Percentiles rank a stretch among this genome's conserved stretches.
These are phyloP conservation scores for Elephantulus edwardii DNA, from an alignment of 2,113 vertebrate genomes.

Conservation along the genomic window DNA sequence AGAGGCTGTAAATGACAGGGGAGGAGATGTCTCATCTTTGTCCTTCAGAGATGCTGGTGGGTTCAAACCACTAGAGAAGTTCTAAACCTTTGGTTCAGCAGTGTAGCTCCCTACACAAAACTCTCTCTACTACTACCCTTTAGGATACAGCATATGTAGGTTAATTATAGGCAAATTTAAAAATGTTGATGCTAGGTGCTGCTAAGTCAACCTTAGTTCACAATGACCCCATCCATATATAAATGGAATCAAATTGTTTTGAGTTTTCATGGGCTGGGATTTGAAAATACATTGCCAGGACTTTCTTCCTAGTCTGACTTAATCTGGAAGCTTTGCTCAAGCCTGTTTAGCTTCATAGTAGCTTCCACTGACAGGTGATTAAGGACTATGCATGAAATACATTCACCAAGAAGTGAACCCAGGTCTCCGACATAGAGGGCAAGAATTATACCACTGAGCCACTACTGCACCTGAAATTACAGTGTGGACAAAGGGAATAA, in stretches of 20 bases:
- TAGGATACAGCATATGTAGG: neutral
- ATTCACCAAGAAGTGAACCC: neutral
- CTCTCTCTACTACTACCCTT: rapidly evolving
- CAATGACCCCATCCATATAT: neutral
- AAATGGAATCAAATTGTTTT: neutral
- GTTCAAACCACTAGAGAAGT: too few relatives aligned
- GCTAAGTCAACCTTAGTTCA: neutral
- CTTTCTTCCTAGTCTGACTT: neutral
- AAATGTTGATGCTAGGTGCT: neutral
- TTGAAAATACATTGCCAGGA: neutral
- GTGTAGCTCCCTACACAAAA: too few relatives aligned
- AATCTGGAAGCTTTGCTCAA: neutral
- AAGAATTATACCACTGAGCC: neutral
- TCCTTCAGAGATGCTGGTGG: too few relatives aligned
- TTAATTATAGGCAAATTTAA: neutral
- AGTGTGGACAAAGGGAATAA: neutral
- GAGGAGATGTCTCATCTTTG: too few relatives aligned
- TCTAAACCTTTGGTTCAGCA: too few relatives aligned
- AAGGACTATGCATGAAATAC: neutral
- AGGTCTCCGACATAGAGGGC: neutral
- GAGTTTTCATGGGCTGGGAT: neutral
- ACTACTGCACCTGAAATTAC: neutral
- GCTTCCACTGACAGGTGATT: neutral
- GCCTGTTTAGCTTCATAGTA: neutral
- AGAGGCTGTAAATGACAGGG: too few relatives aligned